Conservation (phyloP, 2,113 vertebrate species). For the Holacanthus passer region DNA sequence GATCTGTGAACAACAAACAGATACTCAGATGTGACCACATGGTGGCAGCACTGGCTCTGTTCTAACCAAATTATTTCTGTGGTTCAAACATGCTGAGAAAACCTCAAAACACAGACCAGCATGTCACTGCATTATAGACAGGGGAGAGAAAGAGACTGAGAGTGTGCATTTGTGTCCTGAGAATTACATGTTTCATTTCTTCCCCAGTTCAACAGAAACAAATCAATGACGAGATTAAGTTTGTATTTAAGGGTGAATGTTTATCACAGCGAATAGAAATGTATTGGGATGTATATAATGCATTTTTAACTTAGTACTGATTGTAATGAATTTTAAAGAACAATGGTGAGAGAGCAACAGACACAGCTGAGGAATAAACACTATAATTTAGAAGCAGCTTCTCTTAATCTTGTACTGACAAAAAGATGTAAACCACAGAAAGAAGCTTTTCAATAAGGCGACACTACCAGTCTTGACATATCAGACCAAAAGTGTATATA, state of each 20-base stretch:
- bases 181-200: not conserved
- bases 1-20: not conserved
- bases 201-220: not conserved
- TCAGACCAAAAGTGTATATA: not conserved
- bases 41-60: conserved; percentile 63
- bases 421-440: not conserved
- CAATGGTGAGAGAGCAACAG: not conserved
- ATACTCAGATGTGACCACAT: conserved; percentile 38
- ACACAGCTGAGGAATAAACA: not conserved
- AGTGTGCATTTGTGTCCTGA: not conserved
- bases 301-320: no score
- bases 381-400: not conserved
- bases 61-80: not conserved
- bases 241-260: not conserved
- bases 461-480: not conserved
- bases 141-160: not conserved
- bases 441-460: not conserved
- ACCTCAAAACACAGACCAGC: not conserved
- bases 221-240: not conserved
- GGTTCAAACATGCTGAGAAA: not conserved
- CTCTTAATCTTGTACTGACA: not conserved
- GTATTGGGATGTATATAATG: not conserved
- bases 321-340: no score
- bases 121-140: not conserved
- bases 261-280: not conserved